A percentile compares a stretch with the other conserved stretches of the same genome.
Evolutionary conservation across 2,113 vertebrate species (phyloP).

Genomic region (Trachemys scripta): DNA sequence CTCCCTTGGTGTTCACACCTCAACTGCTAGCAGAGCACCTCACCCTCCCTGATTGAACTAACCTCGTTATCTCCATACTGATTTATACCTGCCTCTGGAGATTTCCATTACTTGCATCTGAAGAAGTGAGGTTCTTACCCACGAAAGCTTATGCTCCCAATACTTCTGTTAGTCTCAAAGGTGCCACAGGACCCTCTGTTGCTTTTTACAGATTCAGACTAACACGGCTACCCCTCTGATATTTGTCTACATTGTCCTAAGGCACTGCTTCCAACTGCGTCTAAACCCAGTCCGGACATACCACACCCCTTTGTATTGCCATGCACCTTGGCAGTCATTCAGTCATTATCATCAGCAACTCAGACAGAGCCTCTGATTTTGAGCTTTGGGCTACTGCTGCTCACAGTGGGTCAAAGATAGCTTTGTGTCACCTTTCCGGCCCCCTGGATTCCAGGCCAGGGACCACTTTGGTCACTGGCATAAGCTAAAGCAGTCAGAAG

Average conservation of each 20-base stretch:
- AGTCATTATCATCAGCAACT: background rate
- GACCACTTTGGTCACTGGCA: background rate
- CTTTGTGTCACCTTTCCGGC: background rate
- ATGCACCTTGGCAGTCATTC: background rate
- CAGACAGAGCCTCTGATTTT: background rate
- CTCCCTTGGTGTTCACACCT: no score
- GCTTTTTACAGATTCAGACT: no score
- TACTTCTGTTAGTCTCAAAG: no score
- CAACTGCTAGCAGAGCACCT: no score
- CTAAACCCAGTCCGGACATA: background rate
- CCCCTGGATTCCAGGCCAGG: background rate
- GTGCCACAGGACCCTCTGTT: no score
- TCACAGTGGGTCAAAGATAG: background rate
- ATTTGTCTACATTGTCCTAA: background rate
- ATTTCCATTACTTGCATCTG: no score
- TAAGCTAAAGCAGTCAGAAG: background rate
- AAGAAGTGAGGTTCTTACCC: no score
- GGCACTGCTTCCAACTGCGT: background rate
- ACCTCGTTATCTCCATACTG: no score
- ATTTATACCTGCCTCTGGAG: no score
- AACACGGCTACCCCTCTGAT: no score
- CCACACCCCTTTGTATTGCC: background rate
- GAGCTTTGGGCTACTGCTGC: background rate
- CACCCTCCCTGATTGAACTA: no score
- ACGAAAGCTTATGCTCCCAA: no score